phyloP scores from a whole-genome alignment of 2,888 invertebrate species.

The Drosophila atripex region DNA sequence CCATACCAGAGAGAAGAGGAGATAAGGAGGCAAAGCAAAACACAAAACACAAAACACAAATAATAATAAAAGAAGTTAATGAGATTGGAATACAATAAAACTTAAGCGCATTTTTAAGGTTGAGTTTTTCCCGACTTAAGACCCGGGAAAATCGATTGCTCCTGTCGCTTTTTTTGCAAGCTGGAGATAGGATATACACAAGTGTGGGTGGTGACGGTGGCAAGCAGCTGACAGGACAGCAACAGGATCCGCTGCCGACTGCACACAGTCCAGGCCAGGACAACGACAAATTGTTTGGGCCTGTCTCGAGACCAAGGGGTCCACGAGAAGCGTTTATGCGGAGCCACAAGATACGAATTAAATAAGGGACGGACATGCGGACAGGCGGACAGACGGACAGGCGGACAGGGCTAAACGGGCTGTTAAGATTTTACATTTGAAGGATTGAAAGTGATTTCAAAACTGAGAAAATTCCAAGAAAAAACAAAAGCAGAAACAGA shows the following conservation, averaged over 20 bases:
- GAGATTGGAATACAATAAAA: constrained; percentile 76
- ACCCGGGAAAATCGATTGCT: constrained; percentile 67
- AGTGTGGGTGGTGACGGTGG: constrained; percentile 1
- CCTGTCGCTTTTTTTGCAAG: background rate
- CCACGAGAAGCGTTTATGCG: constrained; percentile 14
- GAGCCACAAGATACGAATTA: background rate
- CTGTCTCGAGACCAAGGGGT: constrained; percentile 18
- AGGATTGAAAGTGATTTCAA: no score
- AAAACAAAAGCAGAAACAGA: no score
- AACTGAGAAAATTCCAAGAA: no score
- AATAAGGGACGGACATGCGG: background rate
- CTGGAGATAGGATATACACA: background rate
- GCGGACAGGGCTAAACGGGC: no score
- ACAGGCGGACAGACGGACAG: no score
- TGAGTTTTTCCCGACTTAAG: constrained; percentile 66
- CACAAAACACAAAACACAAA: constrained; percentile 62
- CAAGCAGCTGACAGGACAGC: constrained; percentile 29
- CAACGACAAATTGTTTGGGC: constrained; percentile 36
- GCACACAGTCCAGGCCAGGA: constrained; percentile 10
- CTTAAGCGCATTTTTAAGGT: constrained; percentile 73
- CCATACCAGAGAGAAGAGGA: background rate
- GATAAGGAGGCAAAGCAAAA: constrained; percentile 46
- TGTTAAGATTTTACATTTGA: no score
- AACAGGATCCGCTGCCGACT: constrained; percentile 14
- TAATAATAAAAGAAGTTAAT: constrained; percentile 77